Conservation (phyloP, 2,888 invertebrate genomes). For the Bibio marci region DNA sequence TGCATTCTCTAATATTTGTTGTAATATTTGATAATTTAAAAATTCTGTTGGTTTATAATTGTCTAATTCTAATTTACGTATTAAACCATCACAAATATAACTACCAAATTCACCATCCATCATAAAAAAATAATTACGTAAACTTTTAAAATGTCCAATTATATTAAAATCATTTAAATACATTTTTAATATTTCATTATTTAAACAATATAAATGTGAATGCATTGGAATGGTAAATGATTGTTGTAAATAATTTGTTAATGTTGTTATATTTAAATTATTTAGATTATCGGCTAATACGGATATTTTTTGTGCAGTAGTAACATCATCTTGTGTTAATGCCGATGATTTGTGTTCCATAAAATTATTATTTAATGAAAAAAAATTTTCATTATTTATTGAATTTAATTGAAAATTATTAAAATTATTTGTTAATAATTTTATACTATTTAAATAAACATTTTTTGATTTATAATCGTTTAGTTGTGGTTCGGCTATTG, state of each 20-base stretch:
- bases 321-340: too few relatives aligned
- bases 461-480: too few relatives aligned
- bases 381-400: too few relatives aligned
- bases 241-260: conserved; percentile 43
- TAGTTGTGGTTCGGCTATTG: too few relatives aligned
- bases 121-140: conserved; percentile 62
- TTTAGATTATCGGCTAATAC: conserved; percentile 6
- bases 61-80: conserved; percentile 41
- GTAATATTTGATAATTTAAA: conserved; percentile 49
- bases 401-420: too few relatives aligned
- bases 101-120: conserved; percentile 66
- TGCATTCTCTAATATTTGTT: conserved; percentile 50
- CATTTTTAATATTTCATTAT: conserved; percentile 52
- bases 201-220: conserved; percentile 50
- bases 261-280: conserved; percentile 17
- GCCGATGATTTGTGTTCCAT: too few relatives aligned
- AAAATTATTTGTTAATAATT: too few relatives aligned
- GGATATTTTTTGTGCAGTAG: not conserved
- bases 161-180: conserved; percentile 42
- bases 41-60: conserved; percentile 46
- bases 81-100: conserved; percentile 51
- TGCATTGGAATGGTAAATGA: conserved; percentile 50
- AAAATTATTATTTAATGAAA: too few relatives aligned
- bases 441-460: too few relatives aligned
- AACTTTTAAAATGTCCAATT: conserved; percentile 49